Conservation (phyloP, 1,140 invertebrate species). For the Drosophila ohnishii region DNA sequence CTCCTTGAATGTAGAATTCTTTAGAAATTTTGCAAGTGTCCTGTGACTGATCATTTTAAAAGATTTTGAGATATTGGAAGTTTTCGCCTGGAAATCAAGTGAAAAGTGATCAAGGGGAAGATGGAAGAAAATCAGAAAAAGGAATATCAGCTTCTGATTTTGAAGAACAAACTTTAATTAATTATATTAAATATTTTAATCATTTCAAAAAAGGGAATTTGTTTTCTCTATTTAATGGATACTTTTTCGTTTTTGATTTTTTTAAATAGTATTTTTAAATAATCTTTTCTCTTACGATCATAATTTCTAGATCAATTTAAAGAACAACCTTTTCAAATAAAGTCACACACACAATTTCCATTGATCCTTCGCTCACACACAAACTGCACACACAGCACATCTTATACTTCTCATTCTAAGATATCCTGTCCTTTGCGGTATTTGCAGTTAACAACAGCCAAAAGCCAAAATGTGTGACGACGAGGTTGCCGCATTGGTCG, state of each 20-base stretch:
- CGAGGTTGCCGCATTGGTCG: slow-evolving; percentile 94
- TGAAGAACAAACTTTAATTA: too few relatives aligned
- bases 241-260: background rate
- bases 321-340: slow-evolving; percentile 4
- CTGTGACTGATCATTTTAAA: background rate
- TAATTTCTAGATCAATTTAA: background rate
- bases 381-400: background rate
- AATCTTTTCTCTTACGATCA: background rate
- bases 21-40: background rate
- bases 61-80: background rate
- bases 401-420: slow-evolving; percentile 13
- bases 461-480: slow-evolving; percentile 92
- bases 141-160: background rate
- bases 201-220: background rate
- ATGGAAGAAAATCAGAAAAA: background rate
- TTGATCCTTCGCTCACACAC: background rate
- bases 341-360: slow-evolving; percentile 5
- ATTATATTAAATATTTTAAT: background rate
- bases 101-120: background rate
- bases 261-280: too few relatives aligned
- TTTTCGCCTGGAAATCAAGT: background rate
- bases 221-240: background rate
- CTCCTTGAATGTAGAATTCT: background rate
- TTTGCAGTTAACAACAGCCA: slow-evolving; percentile 63
- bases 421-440: slow-evolving; percentile 2